Conservation (phyloP, 1,140 invertebrate species). For the Campoletis sonorensis region DNA sequence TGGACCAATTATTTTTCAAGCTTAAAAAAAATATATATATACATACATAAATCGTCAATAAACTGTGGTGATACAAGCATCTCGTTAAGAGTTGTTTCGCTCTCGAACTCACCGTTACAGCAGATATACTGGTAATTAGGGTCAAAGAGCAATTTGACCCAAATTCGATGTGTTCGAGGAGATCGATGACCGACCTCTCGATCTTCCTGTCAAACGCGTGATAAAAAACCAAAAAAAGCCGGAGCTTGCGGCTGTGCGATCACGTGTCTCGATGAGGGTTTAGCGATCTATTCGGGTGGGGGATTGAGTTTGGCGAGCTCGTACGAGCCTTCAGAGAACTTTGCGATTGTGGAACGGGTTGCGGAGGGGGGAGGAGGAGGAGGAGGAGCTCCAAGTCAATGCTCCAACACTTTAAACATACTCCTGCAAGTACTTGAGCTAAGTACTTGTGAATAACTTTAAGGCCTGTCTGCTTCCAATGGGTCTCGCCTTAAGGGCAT, state of each 20-base stretch:
- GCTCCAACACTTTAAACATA: neutral
- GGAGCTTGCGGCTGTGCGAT: neutral
- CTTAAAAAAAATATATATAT: no score
- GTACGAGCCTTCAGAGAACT: slow-evolving; percentile 10
- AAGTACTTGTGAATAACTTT: slow-evolving; percentile 3
- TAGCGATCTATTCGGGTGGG: neutral
- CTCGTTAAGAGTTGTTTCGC: no score
- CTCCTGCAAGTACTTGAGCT: neutral
- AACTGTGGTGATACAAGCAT: no score
- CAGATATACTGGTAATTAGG: neutral
- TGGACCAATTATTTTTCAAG: no score
- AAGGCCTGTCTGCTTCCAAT: neutral
- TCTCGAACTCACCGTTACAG: no score
- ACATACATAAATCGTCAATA: no score
- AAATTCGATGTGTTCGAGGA: neutral
- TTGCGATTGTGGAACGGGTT: neutral
- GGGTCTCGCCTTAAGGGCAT: neutral
- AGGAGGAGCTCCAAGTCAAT: neutral
- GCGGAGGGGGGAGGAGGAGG: neutral
- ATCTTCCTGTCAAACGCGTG: slow-evolving; percentile 15
- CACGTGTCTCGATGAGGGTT: neutral
- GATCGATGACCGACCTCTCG: slow-evolving; percentile 35
- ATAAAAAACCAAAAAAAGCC: neutral
- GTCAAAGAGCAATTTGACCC: slow-evolving; percentile 21
- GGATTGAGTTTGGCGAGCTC: neutral